These are phyloP conservation scores for Zoanthus sociatus DNA, from an alignment of 92 coral and sea anemone genomes.

Conservation along the genomic window DNA sequence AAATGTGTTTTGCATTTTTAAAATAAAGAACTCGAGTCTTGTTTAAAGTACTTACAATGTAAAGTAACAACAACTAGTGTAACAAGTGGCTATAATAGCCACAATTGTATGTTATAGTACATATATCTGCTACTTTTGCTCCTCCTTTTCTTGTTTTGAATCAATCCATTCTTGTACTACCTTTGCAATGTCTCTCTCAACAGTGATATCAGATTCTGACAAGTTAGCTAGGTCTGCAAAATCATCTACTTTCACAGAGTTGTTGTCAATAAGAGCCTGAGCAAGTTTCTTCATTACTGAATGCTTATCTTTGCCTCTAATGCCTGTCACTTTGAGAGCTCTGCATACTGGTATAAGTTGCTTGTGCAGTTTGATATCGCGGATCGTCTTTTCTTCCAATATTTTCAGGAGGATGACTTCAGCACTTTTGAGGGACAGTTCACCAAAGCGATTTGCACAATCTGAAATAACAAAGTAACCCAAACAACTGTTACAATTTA, in stretches of 20 bases:
- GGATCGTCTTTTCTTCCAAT: conserved; percentile 45
- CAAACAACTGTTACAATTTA: conserved; percentile 17
- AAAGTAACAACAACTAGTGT: conserved; percentile 20
- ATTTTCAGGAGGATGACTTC: conserved; percentile 49
- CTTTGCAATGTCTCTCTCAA: conserved; percentile 26
- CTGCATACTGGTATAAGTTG: conserved; percentile 54
- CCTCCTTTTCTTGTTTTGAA: conserved; percentile 22
- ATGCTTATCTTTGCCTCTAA: conserved; percentile 46
- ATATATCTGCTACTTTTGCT: conserved; percentile 14
- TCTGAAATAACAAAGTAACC: conserved; percentile 28
- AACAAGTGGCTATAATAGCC: conserved; percentile 26
- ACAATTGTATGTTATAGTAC: conserved; percentile 14
- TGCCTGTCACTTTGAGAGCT: conserved; percentile 52
- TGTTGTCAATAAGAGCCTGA: conserved; percentile 37
- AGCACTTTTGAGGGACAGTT: conserved; percentile 48
- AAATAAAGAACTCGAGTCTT: conserved; percentile 14
- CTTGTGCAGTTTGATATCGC: conserved; percentile 51
- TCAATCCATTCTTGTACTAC: conserved; percentile 20
- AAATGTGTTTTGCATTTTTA: conserved; percentile 13
- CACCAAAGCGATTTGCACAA: conserved; percentile 32
- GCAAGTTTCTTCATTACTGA: conserved; percentile 46
- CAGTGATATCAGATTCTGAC: conserved; percentile 15
- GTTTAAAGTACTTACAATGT: not conserved
- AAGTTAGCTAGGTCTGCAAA: conserved; percentile 27
- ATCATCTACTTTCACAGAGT: conserved; percentile 19